Conservation (phyloP, 2,797 vertebrate species). For the Petrocephalus schoutedeni region DNA sequence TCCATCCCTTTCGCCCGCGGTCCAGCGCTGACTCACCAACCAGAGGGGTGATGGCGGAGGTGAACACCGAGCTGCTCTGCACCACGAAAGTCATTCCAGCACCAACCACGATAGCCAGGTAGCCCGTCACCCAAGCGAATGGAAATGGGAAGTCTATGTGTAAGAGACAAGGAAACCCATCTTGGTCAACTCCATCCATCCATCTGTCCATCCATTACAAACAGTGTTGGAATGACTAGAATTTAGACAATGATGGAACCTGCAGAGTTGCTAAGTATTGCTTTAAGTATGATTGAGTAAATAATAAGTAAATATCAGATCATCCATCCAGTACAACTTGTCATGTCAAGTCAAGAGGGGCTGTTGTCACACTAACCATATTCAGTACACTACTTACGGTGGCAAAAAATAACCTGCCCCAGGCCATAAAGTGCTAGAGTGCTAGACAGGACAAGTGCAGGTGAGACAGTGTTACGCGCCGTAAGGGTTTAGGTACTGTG, state of each 20-base stretch:
- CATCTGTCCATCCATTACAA: neutral
- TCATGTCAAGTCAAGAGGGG: neutral
- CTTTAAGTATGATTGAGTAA: neutral
- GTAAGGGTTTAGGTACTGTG: too few species aligned
- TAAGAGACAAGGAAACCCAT: slow-evolving; percentile 9
- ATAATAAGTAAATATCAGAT: neutral
- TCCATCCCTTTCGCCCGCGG: neutral
- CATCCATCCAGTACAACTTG: neutral
- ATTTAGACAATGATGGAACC: neutral
- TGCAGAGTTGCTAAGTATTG: neutral
- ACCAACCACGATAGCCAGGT: slow-evolving; percentile 85
- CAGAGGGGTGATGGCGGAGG: slow-evolving; percentile 90
- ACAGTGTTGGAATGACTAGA: neutral
- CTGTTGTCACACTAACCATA: neutral
- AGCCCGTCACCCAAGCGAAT: slow-evolving; percentile 87
- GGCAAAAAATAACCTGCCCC: neutral
- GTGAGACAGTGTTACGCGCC: neutral
- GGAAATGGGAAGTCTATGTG: slow-evolving; percentile 90
- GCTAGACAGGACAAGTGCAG: neutral
- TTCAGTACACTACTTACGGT: neutral
- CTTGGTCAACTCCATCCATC: neutral
- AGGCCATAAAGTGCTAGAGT: neutral
- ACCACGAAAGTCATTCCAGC: slow-evolving; percentile 96
- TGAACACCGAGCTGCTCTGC: slow-evolving; percentile 97
- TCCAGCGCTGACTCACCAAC: slow-evolving; percentile 70